Conservation (phyloP, 2,797 vertebrate genomes). For the Setipinna tenuifilis region DNA sequence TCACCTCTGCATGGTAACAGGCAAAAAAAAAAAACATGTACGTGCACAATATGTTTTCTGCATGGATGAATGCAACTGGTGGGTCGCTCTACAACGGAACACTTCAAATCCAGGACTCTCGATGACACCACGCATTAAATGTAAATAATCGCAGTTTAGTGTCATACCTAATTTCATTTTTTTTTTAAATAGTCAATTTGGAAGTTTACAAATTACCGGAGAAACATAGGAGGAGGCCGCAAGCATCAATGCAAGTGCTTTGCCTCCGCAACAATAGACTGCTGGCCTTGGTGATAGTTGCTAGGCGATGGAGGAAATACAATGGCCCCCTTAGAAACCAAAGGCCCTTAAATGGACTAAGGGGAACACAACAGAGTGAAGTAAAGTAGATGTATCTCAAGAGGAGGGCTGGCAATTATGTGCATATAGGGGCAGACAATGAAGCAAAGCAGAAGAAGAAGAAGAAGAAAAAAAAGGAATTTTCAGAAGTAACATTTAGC, state of each 20-base stretch:
- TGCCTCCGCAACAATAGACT: conserved; percentile 79
- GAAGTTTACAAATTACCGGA: not conserved
- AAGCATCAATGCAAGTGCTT: conserved; percentile 75
- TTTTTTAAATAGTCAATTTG: conserved; percentile 20
- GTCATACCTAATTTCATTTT: conserved; percentile 33
- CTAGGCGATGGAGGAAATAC: conserved; percentile 81
- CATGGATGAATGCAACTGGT: not conserved
- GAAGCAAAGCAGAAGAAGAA: not conserved
- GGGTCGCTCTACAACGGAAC: not conserved
- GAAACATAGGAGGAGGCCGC: conserved; percentile 60
- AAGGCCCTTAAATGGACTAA: conserved; percentile 80
- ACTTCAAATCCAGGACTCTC: not conserved
- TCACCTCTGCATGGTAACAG: conserved; percentile 15
- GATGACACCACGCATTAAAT: not conserved
- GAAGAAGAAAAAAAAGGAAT: no score
- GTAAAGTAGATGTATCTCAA: conserved; percentile 56
- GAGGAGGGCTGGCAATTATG: conserved; percentile 65
- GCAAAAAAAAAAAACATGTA: not conserved
- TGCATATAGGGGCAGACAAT: conserved; percentile 29
- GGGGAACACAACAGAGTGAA: conserved; percentile 65
- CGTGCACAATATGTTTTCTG: not conserved
- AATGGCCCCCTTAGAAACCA: conserved; percentile 83
- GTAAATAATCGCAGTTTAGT: not conserved
- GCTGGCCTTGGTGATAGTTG: conserved; percentile 84
- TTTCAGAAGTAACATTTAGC: not conserved